phyloP scores from a whole-genome alignment of 2,113 vertebrate genomes.

The Castor canadensis region DNA sequence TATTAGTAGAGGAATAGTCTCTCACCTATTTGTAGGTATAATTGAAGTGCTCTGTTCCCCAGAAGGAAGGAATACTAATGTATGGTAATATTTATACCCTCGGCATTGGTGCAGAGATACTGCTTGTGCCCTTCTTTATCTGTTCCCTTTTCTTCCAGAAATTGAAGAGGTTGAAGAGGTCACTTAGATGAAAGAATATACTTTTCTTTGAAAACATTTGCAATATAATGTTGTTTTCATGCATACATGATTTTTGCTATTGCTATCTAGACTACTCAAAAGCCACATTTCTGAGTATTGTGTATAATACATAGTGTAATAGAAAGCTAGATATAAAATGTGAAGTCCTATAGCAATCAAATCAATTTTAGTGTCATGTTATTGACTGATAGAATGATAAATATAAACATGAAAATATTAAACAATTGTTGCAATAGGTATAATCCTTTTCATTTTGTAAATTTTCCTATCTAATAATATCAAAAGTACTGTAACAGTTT shows the following conservation, averaged over 20 bases:
- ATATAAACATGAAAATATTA: not conserved
- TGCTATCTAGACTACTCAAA: not conserved
- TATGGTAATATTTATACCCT: not conserved
- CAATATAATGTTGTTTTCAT: not conserved
- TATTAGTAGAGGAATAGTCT: not conserved
- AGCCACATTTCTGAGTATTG: not conserved
- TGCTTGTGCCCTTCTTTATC: not conserved
- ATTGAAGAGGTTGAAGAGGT: not conserved
- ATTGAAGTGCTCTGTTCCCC: not conserved
- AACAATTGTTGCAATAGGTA: not conserved
- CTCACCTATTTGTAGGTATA: not conserved
- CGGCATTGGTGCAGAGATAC: not conserved
- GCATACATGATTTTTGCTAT: not conserved
- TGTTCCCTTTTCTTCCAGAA: not conserved
- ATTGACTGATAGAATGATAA: not conserved
- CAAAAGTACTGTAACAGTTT: not conserved
- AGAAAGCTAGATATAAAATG: not conserved
- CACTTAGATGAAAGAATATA: not conserved
- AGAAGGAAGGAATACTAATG: not conserved
- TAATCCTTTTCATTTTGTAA: not conserved
- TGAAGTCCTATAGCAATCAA: not conserved
- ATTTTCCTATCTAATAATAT: constrained; percentile 31
- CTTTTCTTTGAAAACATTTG: not conserved
- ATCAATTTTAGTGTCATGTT: constrained; percentile 20
- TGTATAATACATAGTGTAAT: not conserved